Percentiles rank a stretch among this genome's conserved stretches.
These are phyloP conservation scores for Caretta caretta DNA, from an alignment of 2,113 vertebrate species.

Conservation along the genomic window DNA sequence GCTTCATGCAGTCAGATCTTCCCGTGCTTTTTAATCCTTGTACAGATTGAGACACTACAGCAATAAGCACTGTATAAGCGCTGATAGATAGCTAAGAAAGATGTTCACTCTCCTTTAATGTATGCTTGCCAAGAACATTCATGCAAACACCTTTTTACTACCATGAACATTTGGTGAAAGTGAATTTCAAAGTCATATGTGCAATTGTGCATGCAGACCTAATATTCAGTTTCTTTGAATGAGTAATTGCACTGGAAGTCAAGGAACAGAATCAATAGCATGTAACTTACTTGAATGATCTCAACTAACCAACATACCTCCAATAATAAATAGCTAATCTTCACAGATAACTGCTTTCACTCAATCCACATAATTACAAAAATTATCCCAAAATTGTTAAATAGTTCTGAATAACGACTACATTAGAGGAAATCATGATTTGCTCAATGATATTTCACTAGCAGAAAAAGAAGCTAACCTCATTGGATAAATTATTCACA, in stretches of 20 bases:
- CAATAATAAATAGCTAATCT: not conserved
- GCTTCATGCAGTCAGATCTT: not conserved
- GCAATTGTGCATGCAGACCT: not conserved
- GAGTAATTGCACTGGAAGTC: not conserved
- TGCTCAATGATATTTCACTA: not conserved
- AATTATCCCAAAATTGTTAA: not conserved
- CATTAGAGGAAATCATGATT: not conserved
- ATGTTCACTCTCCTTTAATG: not conserved
- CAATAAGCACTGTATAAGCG: not conserved
- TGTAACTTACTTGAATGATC: not conserved
- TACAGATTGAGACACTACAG: not conserved
- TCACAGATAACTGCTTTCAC: not conserved
- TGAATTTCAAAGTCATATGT: not conserved
- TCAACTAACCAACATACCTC: not conserved
- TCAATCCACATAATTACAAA: not conserved
- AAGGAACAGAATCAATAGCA: not conserved
- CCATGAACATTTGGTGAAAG: not conserved
- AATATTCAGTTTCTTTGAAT: not conserved
- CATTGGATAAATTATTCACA: not conserved
- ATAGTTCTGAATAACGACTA: not conserved
- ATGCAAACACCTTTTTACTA: not conserved
- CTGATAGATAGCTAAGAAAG: not conserved
- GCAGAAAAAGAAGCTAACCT: not conserved
- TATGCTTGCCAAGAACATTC: not conserved
- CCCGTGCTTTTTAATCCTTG: rapidly evolving